Evolutionary conservation across 92 coral and sea anemone genomes (phyloP).

Genomic region (Anthopleura xanthogrammica): DNA sequence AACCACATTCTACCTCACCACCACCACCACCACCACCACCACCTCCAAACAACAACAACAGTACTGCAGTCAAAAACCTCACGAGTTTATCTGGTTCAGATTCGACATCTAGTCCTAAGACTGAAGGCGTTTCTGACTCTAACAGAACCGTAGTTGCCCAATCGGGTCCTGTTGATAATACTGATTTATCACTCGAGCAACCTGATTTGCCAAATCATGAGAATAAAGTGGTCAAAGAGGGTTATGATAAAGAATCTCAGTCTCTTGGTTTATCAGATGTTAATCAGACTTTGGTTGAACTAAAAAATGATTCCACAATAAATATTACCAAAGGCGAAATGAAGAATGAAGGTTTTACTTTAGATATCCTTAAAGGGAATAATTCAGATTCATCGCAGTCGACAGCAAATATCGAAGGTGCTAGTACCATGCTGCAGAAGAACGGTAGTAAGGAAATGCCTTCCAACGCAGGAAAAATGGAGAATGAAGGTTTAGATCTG

Average conservation of each 20-base stretch:
- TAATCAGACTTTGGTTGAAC: not conserved
- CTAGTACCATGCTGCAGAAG: not conserved
- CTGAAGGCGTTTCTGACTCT: not conserved
- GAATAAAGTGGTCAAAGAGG: slow-evolving; percentile 22
- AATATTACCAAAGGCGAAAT: not conserved
- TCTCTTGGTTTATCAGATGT: not conserved
- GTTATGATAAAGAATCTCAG: not conserved
- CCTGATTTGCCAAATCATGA: slow-evolving; percentile 41
- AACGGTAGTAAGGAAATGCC: not conserved
- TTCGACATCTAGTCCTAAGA: not conserved
- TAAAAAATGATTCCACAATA: not conserved
- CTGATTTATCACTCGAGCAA: slow-evolving; percentile 39
- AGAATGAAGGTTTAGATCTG: not conserved
- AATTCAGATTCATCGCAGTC: not conserved
- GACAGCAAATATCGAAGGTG: not conserved
- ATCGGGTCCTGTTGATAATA: slow-evolving; percentile 37
- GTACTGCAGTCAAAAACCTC: not conserved
- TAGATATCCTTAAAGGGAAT: not conserved
- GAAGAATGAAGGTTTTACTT: not conserved
- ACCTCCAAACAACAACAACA: not conserved
- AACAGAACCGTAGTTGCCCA: not conserved
- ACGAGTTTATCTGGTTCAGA: not conserved
- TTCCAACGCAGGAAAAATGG: not conserved
- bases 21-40: not conserved
- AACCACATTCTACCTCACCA: not conserved